phyloP scores from a whole-genome alignment of 2,888 invertebrate species.

The Eilema depressum region DNA sequence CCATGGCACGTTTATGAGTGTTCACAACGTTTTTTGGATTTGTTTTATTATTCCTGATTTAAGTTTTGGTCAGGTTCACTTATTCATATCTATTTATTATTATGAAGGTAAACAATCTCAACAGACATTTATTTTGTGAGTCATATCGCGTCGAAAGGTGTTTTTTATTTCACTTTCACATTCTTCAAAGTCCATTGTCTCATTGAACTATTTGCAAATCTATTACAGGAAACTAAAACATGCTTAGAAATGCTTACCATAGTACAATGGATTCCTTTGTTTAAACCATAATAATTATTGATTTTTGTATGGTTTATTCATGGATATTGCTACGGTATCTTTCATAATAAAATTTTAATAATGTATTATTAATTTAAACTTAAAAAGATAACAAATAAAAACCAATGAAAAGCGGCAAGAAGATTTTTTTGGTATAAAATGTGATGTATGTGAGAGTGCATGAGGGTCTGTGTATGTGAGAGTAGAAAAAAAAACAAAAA shows the following conservation, averaged over 20 bases:
- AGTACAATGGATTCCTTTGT: slow-evolving; percentile 1
- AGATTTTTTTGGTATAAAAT: not conserved
- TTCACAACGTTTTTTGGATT: too few relatives aligned
- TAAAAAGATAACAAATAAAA: too few relatives aligned
- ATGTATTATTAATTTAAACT: too few relatives aligned
- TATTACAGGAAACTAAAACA: not conserved
- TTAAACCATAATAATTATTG: not conserved
- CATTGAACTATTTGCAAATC: slow-evolving; percentile 8
- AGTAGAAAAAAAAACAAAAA: not conserved
- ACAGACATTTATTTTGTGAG: not conserved
- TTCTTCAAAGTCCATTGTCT: not conserved
- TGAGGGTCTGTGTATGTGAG: not conserved
- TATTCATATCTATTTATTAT: not conserved
- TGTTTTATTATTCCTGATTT: too few relatives aligned
- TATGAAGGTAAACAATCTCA: not conserved
- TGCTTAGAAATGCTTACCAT: not conserved
- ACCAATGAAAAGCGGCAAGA: too few relatives aligned
- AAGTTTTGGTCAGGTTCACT: not conserved
- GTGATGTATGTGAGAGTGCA: not conserved
- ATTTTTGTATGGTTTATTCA: not conserved
- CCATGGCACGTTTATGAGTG: too few relatives aligned
- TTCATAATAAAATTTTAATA: too few relatives aligned
- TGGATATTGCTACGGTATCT: not conserved
- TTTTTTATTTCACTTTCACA: not conserved
- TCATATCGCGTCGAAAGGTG: not conserved